A percentile compares a stretch with the other conserved stretches of the same genome.
Conservation (phyloP, 2,797 vertebrate species). For the Chiroxiphia lanceolata region DNA sequence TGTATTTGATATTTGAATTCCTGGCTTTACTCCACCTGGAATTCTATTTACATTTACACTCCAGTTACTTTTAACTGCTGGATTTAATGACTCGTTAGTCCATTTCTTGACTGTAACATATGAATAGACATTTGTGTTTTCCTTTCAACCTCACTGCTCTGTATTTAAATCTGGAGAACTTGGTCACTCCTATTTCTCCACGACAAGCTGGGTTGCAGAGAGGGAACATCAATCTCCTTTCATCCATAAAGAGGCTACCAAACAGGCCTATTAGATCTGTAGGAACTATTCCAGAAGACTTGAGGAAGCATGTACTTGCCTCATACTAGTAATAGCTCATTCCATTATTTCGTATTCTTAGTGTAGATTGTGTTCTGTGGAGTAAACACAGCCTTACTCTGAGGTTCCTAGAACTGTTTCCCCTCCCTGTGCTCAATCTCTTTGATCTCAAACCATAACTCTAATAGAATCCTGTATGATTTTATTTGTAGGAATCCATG, state of each 20-base stretch:
- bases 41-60: neutral
- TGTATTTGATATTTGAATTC: neutral
- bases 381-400: neutral
- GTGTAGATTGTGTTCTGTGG: neutral
- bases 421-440: neutral
- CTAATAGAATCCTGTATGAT: neutral
- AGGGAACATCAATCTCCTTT: neutral
- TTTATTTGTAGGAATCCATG: conserved; percentile 88
- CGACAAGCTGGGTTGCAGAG: neutral
- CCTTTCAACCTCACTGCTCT: neutral
- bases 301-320: neutral
- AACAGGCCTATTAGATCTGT: neutral
- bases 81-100: neutral
- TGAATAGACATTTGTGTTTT: neutral
- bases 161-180: neutral
- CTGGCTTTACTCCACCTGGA: neutral
- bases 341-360: neutral
- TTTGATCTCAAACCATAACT: neutral
- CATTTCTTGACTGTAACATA: neutral
- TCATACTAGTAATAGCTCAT: neutral
- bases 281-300: neutral
- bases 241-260: accelerated
- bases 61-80: neutral
- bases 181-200: neutral
- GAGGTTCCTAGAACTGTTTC: neutral